phyloP scores from a whole-genome alignment of 2,888 invertebrate genomes.

The Pachycephus smyrnensis region DNA sequence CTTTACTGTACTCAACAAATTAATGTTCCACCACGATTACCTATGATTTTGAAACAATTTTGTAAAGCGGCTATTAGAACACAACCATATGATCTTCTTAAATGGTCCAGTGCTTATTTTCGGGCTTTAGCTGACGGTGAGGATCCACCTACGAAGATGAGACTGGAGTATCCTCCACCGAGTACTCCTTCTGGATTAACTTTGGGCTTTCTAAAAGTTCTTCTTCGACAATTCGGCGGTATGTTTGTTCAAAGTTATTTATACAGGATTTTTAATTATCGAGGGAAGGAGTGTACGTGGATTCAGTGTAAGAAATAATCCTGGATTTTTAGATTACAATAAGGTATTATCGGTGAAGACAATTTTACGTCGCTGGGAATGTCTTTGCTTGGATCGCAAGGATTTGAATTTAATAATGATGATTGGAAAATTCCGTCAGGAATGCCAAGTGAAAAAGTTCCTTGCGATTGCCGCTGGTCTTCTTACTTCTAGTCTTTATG shows the following conservation, averaged over 20 bases:
- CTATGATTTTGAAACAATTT: conserved; percentile 85
- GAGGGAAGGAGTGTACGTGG: neutral
- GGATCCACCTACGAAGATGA: conserved; percentile 84
- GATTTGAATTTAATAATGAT: conserved; percentile 78
- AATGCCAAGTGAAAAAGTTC: conserved; percentile 80
- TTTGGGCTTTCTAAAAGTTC: conserved; percentile 81
- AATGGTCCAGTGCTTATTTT: conserved; percentile 88
- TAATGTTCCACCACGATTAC: conserved; percentile 84
- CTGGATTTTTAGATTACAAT: conserved; percentile 51
- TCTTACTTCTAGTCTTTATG: conserved; percentile 78
- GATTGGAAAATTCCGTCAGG: conserved; percentile 76
- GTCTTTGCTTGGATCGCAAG: conserved; percentile 74
- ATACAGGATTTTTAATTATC: neutral
- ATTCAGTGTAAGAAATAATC: neutral
- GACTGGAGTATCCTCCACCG: conserved; percentile 79
- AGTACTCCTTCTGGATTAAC: conserved; percentile 81
- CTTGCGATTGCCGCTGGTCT: conserved; percentile 79
- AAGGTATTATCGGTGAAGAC: conserved; percentile 57
- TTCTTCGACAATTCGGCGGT: conserved; percentile 79
- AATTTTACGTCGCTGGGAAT: conserved; percentile 72
- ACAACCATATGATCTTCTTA: conserved; percentile 86
- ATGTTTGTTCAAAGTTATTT: conserved; percentile 17
- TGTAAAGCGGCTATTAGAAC: conserved; percentile 93
- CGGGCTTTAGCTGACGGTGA: conserved; percentile 80
- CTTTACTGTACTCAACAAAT: conserved; percentile 87